Base-by-base conservation (phyloP, 2,113 vertebrate genomes). In the Amazona guildingii region DNA sequence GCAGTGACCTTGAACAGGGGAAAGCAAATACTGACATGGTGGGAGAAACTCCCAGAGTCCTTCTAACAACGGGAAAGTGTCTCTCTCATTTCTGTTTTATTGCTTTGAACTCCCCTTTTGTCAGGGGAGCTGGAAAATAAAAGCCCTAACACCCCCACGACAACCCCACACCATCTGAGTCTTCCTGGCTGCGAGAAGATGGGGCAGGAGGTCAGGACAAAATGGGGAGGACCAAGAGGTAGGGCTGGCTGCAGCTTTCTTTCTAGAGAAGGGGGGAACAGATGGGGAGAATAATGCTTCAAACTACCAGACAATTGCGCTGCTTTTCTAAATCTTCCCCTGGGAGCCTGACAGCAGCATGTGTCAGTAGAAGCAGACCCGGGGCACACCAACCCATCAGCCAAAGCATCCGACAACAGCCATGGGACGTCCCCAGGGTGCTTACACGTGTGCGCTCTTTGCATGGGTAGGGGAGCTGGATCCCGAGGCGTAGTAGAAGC, bases 401-500 rank as follows among this genome's bases (percentile, higher is more conserved):
- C 83, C 79, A 93, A 95, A 94, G 95, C 93, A 94, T 92, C 94
- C 20, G 48, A 29, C n/a, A 23, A 95, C 95, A 90, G 95, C 88
- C 55, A 4, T 37, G 85, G 93, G 88, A 46, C n/a, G 1, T 78
- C 92, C 72, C 78, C 27, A 16, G 54, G 67, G 41, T 7, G 25
- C 64, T 98, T 97, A 99, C 83, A 99, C 99, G 3, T 98, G 98
- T 2, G 98, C 99, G 4, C 98, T 99, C 98, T 99, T 99, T 81
- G 99, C 99, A 3, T 99, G 99, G 90, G 98, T 99, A 5, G 98
- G 98, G 10, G 98, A 98, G 86, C 98, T 97, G 86, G 98, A 98
- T 5, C 98, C 98, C 3, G 99, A 99, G 68, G 98, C 98, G 83
- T 99, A 99, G 98, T 99, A 99, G 98, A 99, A 99, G 80, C 98